Percentiles rank a stretch among this genome's conserved stretches.
These are phyloP conservation scores for Drosophila ohnishii DNA, from an alignment of 1,140 invertebrate genomes.

Conservation along the genomic window DNA sequence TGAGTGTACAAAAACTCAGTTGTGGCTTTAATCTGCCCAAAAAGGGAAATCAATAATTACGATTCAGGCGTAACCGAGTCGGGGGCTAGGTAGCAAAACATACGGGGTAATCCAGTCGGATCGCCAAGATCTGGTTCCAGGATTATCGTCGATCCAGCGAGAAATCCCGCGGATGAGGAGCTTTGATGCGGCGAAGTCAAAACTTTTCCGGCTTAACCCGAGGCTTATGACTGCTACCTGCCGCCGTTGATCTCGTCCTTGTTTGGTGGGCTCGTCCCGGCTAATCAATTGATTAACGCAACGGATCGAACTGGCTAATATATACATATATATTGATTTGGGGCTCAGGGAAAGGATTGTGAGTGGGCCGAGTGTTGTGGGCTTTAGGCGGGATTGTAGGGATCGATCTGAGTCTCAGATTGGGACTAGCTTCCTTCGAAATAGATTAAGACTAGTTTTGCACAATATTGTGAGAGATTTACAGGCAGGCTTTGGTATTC, in stretches of 20 bases:
- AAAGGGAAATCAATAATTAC: slow-evolving; percentile 45
- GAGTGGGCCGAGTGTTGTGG: slow-evolving; percentile 12
- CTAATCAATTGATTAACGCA: slow-evolving; percentile 56
- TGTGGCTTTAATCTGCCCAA: slow-evolving; percentile 47
- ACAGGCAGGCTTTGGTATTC: not conserved
- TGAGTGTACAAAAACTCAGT: slow-evolving; percentile 6
- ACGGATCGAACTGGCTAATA: slow-evolving; percentile 10
- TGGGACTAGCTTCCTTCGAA: not conserved
- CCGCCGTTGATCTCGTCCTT: slow-evolving; percentile 10
- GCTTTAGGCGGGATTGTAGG: slow-evolving; percentile 5
- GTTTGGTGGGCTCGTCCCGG: slow-evolving; percentile 51
- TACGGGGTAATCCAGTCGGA: slow-evolving; percentile 20
- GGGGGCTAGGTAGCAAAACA: slow-evolving; percentile 50
- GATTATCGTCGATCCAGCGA: slow-evolving; percentile 39
- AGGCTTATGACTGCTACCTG: slow-evolving; percentile 42
- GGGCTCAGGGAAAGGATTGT: slow-evolving; percentile 14
- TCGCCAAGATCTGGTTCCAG: slow-evolving; percentile 6
- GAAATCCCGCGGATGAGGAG: slow-evolving; percentile 48
- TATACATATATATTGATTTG: slow-evolving; percentile 1
- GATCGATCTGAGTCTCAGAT: slow-evolving; percentile 4
- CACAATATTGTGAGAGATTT: slow-evolving; percentile 36
- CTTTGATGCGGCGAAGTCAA: slow-evolving; percentile 49
- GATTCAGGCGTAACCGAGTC: slow-evolving; percentile 51
- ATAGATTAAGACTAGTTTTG: slow-evolving; percentile 29
- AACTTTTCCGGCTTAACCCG: slow-evolving; percentile 52